Conservation (phyloP, 1,140 invertebrate species). For the Saccostrea echinata region DNA sequence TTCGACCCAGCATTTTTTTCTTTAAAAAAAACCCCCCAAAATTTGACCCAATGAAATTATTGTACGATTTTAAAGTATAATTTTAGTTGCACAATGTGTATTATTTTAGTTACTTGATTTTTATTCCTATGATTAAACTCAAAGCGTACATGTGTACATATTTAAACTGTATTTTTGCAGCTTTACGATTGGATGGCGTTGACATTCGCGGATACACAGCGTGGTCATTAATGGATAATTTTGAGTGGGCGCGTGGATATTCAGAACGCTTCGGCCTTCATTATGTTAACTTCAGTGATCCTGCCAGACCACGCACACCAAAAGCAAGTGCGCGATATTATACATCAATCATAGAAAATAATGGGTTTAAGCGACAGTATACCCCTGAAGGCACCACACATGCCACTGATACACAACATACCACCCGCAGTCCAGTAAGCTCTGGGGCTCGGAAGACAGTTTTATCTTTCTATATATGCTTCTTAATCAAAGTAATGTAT, state of each 20-base stretch:
- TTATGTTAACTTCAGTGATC: slow-evolving; percentile 86
- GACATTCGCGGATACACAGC: slow-evolving; percentile 85
- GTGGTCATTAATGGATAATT: slow-evolving; percentile 90
- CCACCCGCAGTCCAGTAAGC: not conserved
- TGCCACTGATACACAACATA: not conserved
- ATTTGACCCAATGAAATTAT: too few species aligned
- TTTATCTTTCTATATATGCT: not conserved
- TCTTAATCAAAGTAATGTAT: too few species aligned
- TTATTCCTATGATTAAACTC: too few species aligned
- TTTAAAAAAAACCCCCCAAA: too few species aligned
- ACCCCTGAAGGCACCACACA: not conserved
- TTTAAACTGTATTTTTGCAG: slow-evolving; percentile 55
- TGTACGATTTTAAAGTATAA: too few species aligned
- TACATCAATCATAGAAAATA: slow-evolving; percentile 65
- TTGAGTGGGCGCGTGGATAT: slow-evolving; percentile 85
- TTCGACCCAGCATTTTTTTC: too few species aligned
- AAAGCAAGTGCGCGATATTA: slow-evolving; percentile 84
- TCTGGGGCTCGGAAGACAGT: not conserved
- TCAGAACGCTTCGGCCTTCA: slow-evolving; percentile 86
- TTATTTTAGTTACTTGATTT: too few species aligned
- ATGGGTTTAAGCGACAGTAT: slow-evolving; percentile 63
- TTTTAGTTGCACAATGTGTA: too few species aligned
- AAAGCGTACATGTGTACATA: too few species aligned
- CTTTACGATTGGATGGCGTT: slow-evolving; percentile 81
- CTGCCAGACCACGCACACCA: slow-evolving; percentile 84